Percentiles rank a stretch among this genome's conserved stretches.
These are phyloP conservation scores for Trinectes maculatus DNA, from an alignment of 2,113 vertebrate genomes.

Conservation along the genomic window DNA sequence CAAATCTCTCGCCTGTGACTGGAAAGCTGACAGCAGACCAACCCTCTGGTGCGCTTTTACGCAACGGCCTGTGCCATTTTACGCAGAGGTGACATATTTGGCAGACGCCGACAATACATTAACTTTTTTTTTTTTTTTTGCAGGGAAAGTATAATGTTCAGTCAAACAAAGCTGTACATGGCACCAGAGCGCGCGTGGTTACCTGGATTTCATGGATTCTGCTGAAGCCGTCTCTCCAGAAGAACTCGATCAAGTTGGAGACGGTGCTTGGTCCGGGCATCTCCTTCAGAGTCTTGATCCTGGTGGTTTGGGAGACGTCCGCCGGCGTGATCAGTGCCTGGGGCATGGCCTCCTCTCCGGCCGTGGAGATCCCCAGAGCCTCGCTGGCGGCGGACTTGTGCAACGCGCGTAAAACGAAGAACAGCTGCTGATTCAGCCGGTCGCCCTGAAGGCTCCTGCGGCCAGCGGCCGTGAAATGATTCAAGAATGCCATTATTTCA, in stretches of 20 bases:
- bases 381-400: constrained; percentile 77
- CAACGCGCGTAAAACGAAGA: constrained; percentile 61
- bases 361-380: constrained; percentile 58
- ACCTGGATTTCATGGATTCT: constrained; percentile 96
- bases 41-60: constrained; percentile 54
- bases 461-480: constrained; percentile 51
- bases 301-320: constrained; percentile 15
- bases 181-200: no score
- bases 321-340: constrained; percentile 33
- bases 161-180: not conserved
- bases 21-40: not conserved
- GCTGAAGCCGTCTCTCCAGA: constrained; percentile 89
- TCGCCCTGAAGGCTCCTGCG: constrained; percentile 52
- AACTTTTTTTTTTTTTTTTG: no score
- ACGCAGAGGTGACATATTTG: constrained; percentile 22
- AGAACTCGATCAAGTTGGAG: constrained; percentile 89
- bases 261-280: constrained; percentile 90
- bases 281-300: constrained; percentile 82
- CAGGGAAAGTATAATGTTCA: not conserved
- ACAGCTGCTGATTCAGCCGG: constrained; percentile 42
- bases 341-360: constrained; percentile 38
- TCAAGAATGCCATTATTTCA: constrained; percentile 78
- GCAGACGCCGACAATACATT: not conserved
- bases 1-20: not conserved
- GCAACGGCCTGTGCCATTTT: constrained; percentile 47